Evolutionary conservation across 2,797 vertebrate species (phyloP), one percentile per base, ranked within the genome.

Genomic region (Poecilia velifera): DNA sequence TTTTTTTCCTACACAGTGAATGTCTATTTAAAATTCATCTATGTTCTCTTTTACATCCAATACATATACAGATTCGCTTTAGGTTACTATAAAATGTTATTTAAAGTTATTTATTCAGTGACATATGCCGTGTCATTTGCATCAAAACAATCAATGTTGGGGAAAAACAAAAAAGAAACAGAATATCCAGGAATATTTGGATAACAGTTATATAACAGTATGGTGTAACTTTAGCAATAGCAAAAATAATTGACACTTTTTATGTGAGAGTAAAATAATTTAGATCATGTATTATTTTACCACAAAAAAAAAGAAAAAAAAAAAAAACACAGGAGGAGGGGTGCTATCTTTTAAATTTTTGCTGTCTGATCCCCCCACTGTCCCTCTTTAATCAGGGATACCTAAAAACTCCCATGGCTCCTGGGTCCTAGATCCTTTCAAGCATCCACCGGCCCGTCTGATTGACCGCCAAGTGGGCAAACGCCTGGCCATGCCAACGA

Each of bases 401-500:
- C 82, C 75, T 76, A 82, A 91, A 81, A 80, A 72, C 77, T 81
- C 80, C 84, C 86, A 86, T 81, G 43, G 83, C 68, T 77, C 82
- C 84, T 80, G 77, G 76, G 85, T 83, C 89, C 84, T 77, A 79
- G 76, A 91, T 91, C 83, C 74, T 84, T 91, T 83, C 88, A 77
- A 72, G 45, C 71, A 53, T 79, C 83, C 83, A 74, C 77, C 87
- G 85, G 77, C 85, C 82, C 72, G 22, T 87, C 86, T 89, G 78
- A 90, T 80, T 62, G 72, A 72, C 84, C 86, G 88, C 90, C 90
- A 93, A 88, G 75, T 76, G 66, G 77, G 82, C 77, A 74, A 46
- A 46, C 73, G 62, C 41, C 79, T 22, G 68, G 47, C 84, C 71
- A 12, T 84, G 92, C 91, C 89, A 93, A 70, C 78, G 79, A 25